Conservation (phyloP, 1,140 invertebrate species). For the honey bee (Apis mellifera) region Amel_HAv3.1 CM009932.2:13058001-13058500, state of each 20-base stretch:
- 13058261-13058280: slow-evolving; percentile 54
- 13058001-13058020: not conserved
- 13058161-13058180: not conserved
- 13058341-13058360: slow-evolving; percentile 8
- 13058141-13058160: not conserved
- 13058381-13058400: not conserved
- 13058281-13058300: slow-evolving; percentile 59
- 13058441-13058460: slow-evolving; percentile 11
- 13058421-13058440: not conserved
- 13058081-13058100: not conserved
- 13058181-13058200: no score
- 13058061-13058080: not conserved
- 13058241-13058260: slow-evolving; percentile 69
- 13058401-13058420: not conserved
- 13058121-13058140: not conserved
- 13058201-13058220: slow-evolving; percentile 14
- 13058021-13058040: no score
- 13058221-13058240: slow-evolving; percentile 60
- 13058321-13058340: slow-evolving; percentile 76
- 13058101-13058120: no score
- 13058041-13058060: slow-evolving; percentile 36
- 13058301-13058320: slow-evolving; percentile 73
- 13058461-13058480: slow-evolving; percentile 19
- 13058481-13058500: slow-evolving; percentile 47
- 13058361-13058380: not conserved